Evolutionary conservation across 2,888 invertebrate genomes (phyloP).

Genomic region (Capitulum mitella): DNA sequence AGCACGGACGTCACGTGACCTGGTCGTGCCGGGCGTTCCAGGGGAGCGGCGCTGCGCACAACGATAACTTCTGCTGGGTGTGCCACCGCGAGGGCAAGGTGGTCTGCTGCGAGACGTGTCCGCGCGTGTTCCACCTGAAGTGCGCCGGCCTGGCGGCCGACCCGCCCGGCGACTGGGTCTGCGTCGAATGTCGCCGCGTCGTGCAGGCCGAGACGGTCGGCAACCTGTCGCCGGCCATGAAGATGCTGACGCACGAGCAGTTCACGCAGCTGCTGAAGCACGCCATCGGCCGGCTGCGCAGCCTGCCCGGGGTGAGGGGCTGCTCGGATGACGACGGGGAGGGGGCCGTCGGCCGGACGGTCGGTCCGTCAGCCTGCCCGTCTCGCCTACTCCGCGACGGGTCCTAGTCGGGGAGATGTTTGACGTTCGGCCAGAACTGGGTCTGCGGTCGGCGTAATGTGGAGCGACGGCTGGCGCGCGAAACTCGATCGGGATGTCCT

Average conservation of each 20-base stretch:
- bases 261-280: conserved; percentile 69
- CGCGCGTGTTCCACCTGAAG: conserved; percentile 71
- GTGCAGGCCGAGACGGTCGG: conserved; percentile 63
- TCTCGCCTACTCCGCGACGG: too few relatives aligned
- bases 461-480: too few relatives aligned
- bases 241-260: conserved; percentile 62
- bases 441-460: too few relatives aligned
- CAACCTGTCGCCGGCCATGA: conserved; percentile 57
- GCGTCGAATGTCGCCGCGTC: conserved; percentile 73
- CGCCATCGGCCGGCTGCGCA: conserved; percentile 71
- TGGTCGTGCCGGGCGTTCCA: too few relatives aligned
- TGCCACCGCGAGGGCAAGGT: conserved; percentile 64
- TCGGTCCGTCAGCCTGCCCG: too few relatives aligned
- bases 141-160: conserved; percentile 50
- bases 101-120: conserved; percentile 69
- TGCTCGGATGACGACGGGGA: background rate
- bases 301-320: conserved; percentile 66
- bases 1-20: too few relatives aligned
- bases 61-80: conserved; percentile 81
- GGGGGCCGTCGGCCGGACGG: background rate
- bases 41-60: conserved; percentile 30
- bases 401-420: too few relatives aligned
- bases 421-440: too few relatives aligned
- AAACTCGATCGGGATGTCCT: too few relatives aligned
- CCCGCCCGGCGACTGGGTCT: conserved; percentile 61